A percentile compares a stretch with the other conserved stretches of the same genome.
These are phyloP conservation scores for Ptyas mucosa DNA, from an alignment of 2,113 vertebrate species.

Conservation along the genomic window DNA sequence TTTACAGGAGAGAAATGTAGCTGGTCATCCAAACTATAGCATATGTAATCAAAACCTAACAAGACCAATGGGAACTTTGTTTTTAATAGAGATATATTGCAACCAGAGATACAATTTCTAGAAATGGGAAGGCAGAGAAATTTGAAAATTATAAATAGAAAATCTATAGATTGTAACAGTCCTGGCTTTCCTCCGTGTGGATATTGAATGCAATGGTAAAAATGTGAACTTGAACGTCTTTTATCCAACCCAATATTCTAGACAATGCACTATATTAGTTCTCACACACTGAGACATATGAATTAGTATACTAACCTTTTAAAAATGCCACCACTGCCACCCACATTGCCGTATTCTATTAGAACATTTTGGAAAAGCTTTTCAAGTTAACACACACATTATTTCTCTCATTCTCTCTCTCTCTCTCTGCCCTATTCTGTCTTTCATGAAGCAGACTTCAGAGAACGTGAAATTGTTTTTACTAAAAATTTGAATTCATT, in stretches of 20 bases:
- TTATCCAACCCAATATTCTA: neutral
- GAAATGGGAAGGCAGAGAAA: neutral
- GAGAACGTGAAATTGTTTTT: neutral
- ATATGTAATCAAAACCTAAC: neutral
- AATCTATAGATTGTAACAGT: neutral
- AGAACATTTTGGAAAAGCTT: neutral
- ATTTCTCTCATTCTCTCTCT: neutral
- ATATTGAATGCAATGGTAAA: neutral
- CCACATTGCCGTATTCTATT: neutral
- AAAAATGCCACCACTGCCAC: neutral
- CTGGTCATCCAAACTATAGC: neutral
- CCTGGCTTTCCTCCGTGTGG: neutral
- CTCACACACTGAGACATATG: neutral
- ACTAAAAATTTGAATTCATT: neutral
- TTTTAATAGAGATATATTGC: neutral
- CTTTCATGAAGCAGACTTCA: neutral
- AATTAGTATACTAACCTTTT: neutral
- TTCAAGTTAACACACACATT: neutral
- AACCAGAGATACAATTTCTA: neutral
- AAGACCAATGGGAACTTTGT: neutral
- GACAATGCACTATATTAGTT: neutral
- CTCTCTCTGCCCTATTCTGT: neutral
- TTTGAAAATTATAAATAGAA: neutral
- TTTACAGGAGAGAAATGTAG: neutral
- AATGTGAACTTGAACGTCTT: neutral